Conservation (phyloP, 2,797 vertebrate species). For the Ispidina lecontei region DNA sequence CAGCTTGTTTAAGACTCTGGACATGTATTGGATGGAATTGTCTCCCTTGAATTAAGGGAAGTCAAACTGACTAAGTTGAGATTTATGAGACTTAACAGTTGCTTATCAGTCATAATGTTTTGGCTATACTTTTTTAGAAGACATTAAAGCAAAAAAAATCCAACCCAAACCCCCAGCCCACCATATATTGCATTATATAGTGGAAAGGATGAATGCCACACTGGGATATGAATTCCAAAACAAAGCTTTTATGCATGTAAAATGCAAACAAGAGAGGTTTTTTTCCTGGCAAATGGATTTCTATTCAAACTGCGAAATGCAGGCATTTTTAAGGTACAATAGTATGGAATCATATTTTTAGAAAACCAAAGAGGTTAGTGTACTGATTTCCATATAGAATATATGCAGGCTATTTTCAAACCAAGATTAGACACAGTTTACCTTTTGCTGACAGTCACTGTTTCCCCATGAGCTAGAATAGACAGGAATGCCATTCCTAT, state of each 20-base stretch:
- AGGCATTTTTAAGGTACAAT: constrained; percentile 24
- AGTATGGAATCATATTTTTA: constrained; percentile 39
- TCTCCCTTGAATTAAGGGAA: neutral
- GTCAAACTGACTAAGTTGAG: neutral
- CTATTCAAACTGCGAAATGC: constrained; percentile 8
- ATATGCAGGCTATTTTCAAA: constrained; percentile 42
- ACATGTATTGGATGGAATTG: neutral
- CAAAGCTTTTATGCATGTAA: neutral
- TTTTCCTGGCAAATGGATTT: neutral
- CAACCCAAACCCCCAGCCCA: neutral
- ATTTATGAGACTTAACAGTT: neutral
- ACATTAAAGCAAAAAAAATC: neutral
- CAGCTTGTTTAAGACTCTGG: neutral
- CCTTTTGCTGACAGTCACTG: constrained; percentile 54
- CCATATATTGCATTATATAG: neutral
- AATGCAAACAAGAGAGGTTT: neutral
- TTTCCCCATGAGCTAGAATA: constrained; percentile 33
- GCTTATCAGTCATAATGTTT: neutral
- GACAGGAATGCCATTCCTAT: constrained; percentile 39
- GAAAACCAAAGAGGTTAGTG: constrained; percentile 13
- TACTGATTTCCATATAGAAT: constrained; percentile 56
- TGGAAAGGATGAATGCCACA: neutral
- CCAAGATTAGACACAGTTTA: constrained; percentile 50
- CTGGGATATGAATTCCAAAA: neutral
- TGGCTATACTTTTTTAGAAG: neutral